Evolutionary conservation across 2,797 vertebrate species (phyloP), one percentile per base, ranked within the genome.

Genomic region (Tokudaia tokunoshimensis): DNA sequence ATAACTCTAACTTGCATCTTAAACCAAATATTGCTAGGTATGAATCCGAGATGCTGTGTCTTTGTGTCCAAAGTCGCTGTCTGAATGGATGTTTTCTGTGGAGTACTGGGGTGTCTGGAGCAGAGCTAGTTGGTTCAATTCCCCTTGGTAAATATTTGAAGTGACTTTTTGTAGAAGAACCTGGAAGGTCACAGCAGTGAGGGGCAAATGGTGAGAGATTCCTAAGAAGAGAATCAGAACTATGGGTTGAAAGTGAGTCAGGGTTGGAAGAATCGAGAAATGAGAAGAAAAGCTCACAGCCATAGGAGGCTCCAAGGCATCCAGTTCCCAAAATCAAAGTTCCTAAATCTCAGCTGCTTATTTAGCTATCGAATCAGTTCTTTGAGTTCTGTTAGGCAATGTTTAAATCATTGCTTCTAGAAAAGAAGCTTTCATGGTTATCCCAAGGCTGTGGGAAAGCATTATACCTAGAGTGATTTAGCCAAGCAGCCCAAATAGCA

Each of bases 361-460:
- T 87, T 78, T 70, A 75, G 29, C 82, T 59, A 74, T 82, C 65
- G 63, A 0, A 37, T 67, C 50, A 55, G 70, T 82, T 24, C 1
- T 72, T 61, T 91, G 65, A 85, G 11, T n/a, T 95, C 76, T 34
- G 8, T 82, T 91, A 81, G 31, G 65, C 78, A 78, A 83, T n/a
- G 34, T 80, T n/a, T 24, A 79, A 24, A 57, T 19, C 78, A 10
- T 44, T 95, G 26, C 26, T 83, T 91, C 17, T 85, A 86, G 67
- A 92, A 85, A 88, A 93, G 1, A 5, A 70, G 34, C 41, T 84
- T 72, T 72, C 31, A 61, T 84, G 94, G 31, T 55, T 91, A 59
- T 44, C 4, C 14, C 87, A 10, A 87, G 65, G 44, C 41, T 91
- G 29, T 19, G 9, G 10, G 20, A 81, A 92, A 92, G 34, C 61